Percentiles rank a stretch among this genome's conserved stretches.
Conservation (phyloP, 2,888 invertebrate species). For the Ophion ellenae region DNA sequence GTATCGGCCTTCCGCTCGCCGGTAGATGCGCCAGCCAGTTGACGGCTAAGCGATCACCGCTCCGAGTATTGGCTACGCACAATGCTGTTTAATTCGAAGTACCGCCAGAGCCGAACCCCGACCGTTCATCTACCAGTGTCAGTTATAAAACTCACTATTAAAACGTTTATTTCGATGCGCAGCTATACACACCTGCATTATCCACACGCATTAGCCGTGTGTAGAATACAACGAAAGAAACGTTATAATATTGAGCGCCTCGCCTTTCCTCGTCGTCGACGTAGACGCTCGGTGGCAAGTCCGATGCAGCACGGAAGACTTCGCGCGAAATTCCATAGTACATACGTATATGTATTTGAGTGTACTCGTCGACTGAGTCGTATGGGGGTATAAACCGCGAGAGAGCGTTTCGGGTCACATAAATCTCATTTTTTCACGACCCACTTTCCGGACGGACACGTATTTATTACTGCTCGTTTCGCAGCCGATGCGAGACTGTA, state of each 20-base stretch:
- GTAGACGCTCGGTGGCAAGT: constrained; percentile 49
- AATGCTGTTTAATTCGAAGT: too few relatives aligned
- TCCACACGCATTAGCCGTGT: neutral
- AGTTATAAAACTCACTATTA: too few relatives aligned
- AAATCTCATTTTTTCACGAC: constrained; percentile 73
- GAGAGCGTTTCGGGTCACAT: constrained; percentile 68
- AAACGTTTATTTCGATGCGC: too few relatives aligned
- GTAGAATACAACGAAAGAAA: constrained; percentile 41
- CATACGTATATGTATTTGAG: neutral
- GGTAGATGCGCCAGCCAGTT: too few relatives aligned
- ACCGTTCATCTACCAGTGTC: too few relatives aligned
- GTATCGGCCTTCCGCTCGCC: too few relatives aligned
- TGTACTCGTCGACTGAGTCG: constrained; percentile 1
- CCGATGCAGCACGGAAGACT: constrained; percentile 68
- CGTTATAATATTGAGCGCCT: constrained; percentile 64
- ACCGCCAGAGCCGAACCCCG: too few relatives aligned
- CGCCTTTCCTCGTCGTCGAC: constrained; percentile 52
- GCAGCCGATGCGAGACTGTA: constrained; percentile 63
- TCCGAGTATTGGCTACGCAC: too few relatives aligned
- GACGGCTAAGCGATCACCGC: too few relatives aligned
- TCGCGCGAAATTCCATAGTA: constrained; percentile 51
- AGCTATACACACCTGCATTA: neutral
- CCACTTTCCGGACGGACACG: constrained; percentile 71
- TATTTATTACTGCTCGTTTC: constrained; percentile 72
- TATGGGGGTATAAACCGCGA: constrained; percentile 50